Evolutionary conservation across 2,113 vertebrate species (phyloP).

Genomic region (Malaclemys terrapin): DNA sequence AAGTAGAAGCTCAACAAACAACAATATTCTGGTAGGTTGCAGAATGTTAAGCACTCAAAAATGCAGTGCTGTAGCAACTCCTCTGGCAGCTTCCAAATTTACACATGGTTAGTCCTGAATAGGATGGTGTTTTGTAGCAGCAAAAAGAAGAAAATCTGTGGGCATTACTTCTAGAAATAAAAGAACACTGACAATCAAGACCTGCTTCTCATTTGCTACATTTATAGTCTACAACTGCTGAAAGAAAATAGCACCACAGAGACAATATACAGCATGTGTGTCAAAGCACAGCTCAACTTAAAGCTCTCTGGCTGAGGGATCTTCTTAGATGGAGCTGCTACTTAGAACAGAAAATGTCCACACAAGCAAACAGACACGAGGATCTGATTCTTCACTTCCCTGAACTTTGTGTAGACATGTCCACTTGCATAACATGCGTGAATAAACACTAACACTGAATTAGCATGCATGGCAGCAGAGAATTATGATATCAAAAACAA

Average conservation of each 20-base stretch:
- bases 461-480: neutral
- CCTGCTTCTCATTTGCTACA: neutral
- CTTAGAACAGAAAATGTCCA: neutral
- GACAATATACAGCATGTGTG: neutral
- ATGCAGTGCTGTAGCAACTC: neutral
- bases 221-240: neutral
- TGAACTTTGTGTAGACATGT: neutral
- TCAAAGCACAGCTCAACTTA: neutral
- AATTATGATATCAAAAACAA: neutral
- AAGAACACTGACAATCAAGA: neutral
- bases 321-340: neutral
- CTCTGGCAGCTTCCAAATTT: neutral
- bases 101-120: neutral
- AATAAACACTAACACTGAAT: neutral
- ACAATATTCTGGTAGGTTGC: rapidly evolving
- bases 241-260: neutral
- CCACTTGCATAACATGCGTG: neutral
- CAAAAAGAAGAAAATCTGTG: neutral
- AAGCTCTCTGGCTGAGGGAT: neutral
- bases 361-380: neutral
- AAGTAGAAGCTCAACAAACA: conserved; percentile 28
- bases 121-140: neutral
- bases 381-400: neutral
- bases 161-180: neutral
- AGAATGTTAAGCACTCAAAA: neutral